Evolutionary conservation across 2,888 invertebrate genomes (phyloP).

Genomic region (Cremastobaeus sp.): DNA sequence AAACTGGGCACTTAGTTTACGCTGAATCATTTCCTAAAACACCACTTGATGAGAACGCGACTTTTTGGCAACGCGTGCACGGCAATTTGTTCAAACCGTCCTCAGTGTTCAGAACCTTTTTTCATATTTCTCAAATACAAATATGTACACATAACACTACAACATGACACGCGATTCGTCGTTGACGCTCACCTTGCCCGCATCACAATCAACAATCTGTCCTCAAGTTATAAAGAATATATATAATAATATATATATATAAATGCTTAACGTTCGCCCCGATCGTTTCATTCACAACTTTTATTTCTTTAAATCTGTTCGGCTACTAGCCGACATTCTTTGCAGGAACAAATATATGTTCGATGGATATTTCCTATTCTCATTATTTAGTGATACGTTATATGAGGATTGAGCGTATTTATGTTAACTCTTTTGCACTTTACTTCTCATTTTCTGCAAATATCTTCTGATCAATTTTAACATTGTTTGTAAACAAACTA

Average conservation of each 20-base stretch:
- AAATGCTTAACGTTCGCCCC: constrained; percentile 51
- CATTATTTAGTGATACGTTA: constrained; percentile 37
- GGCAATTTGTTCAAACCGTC: constrained; percentile 25
- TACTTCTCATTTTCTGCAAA: too few relatives aligned
- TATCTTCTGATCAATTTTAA: neutral
- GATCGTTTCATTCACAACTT: constrained; percentile 33
- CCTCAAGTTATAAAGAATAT: constrained; percentile 57
- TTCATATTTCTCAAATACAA: constrained; percentile 49
- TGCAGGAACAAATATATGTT: constrained; percentile 39
- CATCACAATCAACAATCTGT: constrained; percentile 47
- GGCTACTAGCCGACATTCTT: constrained; percentile 7
- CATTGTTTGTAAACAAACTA: neutral
- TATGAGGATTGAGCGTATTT: constrained; percentile 45
- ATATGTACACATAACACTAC: constrained; percentile 56
- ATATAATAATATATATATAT: constrained; percentile 58
- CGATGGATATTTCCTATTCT: constrained; percentile 43
- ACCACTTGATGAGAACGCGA: constrained; percentile 18
- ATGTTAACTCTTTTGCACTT: constrained; percentile 48
- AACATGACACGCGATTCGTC: constrained; percentile 22
- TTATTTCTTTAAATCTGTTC: constrained; percentile 30
- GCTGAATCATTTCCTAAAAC: too few relatives aligned
- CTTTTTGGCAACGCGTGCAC: constrained; percentile 45
- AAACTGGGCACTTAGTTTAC: too few relatives aligned
- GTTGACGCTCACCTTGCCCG: constrained; percentile 23
- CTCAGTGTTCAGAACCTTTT: constrained; percentile 40